Conservation (phyloP, 2,113 vertebrate genomes). For the Mus musculus region DNA sequence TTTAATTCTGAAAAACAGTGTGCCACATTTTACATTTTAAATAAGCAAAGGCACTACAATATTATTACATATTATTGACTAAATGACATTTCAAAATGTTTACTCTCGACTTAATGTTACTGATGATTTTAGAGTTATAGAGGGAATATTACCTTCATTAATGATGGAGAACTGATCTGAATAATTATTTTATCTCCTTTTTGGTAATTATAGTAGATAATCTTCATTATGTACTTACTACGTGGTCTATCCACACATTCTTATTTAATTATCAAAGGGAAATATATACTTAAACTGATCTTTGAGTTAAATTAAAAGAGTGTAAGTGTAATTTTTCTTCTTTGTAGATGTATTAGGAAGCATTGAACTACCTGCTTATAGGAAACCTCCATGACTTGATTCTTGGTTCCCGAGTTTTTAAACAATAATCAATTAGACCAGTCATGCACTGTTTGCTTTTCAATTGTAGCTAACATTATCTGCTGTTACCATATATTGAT, state of each 20-base stretch:
- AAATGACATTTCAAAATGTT: background rate
- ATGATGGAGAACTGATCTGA: background rate
- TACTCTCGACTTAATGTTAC: background rate
- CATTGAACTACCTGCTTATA: fast-evolving
- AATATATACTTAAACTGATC: background rate
- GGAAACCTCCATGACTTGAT: background rate
- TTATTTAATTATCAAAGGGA: background rate
- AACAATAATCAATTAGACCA: background rate
- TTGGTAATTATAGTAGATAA: background rate
- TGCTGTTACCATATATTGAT: background rate
- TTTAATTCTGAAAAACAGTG: background rate
- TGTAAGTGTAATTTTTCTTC: background rate
- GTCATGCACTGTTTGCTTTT: background rate
- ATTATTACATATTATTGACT: too few species aligned
- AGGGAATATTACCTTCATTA: background rate
- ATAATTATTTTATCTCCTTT: background rate
- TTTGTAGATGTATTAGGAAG: background rate
- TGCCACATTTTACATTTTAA: background rate
- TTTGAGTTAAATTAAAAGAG: background rate
- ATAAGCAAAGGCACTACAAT: background rate
- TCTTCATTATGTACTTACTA: background rate
- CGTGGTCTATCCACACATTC: background rate
- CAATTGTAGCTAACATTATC: background rate
- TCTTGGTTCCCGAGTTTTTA: background rate
- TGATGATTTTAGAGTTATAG: background rate